phyloP scores from a whole-genome alignment of 2,888 invertebrate species.

The Pegoplata infirma region DNA sequence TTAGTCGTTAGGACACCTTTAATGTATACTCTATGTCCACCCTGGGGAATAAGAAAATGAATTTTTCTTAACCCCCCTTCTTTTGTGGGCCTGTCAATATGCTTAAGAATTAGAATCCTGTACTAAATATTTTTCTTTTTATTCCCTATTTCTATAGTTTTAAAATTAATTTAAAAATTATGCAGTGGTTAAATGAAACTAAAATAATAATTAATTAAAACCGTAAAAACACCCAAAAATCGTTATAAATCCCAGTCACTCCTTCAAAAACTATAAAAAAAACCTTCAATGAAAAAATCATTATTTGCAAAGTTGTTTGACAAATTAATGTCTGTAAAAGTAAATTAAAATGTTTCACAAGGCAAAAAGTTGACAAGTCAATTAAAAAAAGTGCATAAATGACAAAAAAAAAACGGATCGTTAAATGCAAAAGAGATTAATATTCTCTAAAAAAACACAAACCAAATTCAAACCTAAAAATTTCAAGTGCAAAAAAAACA shows the following conservation, averaged over 20 bases:
- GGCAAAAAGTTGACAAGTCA: constrained; percentile 25
- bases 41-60: too few relatives aligned
- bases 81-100: too few relatives aligned
- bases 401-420: background rate
- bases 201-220: background rate
- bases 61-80: too few relatives aligned
- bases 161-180: background rate
- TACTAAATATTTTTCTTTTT: too few relatives aligned
- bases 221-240: too few relatives aligned
- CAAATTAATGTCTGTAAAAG: background rate
- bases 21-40: too few relatives aligned
- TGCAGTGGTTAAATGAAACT: background rate
- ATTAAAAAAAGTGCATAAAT: constrained; percentile 26
- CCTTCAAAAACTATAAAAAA: background rate
- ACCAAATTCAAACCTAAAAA: background rate
- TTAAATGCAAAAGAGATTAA: constrained; percentile 36
- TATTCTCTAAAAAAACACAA: background rate
- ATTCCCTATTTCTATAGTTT: too few relatives aligned
- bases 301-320: background rate
- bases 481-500: background rate
- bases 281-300: background rate
- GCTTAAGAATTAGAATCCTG: too few relatives aligned
- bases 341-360: constrained; percentile 32
- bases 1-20: too few relatives aligned
- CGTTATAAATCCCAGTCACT: background rate